phyloP scores from a whole-genome alignment of 1,140 invertebrate genomes.

The Drosophila auraria region DNA sequence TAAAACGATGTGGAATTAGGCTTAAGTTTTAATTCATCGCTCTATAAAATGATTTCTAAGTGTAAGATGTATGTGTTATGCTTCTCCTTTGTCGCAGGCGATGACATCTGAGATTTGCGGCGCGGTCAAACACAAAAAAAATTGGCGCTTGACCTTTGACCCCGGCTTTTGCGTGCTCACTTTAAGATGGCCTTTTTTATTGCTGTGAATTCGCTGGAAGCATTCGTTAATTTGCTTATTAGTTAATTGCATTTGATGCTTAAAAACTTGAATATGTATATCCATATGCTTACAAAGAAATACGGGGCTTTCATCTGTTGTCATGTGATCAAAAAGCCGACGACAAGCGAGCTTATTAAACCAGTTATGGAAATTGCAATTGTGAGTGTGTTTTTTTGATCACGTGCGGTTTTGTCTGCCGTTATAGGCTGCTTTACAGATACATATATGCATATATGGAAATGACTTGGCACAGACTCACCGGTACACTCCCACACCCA shows the following conservation, averaged over 20 bases:
- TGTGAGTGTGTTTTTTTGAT: conserved; percentile 50
- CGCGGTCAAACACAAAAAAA: conserved; percentile 30
- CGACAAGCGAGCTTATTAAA: conserved; percentile 52
- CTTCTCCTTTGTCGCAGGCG: conserved; percentile 12
- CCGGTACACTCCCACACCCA: conserved; percentile 7
- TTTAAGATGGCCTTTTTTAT: conserved; percentile 43
- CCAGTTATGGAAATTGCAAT: conserved; percentile 63
- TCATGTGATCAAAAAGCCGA: conserved; percentile 62
- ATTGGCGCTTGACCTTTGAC: conserved; percentile 67
- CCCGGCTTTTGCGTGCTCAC: conserved; percentile 52
- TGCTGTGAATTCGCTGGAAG: conserved; percentile 42
- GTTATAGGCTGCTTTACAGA: conserved; percentile 14
- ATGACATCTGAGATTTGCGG: conserved; percentile 43
- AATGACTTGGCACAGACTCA: conserved; percentile 32
- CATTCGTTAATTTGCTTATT: conserved; percentile 63
- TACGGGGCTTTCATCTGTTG: conserved; percentile 21
- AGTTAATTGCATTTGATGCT: conserved; percentile 63
- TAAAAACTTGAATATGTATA: conserved; percentile 6
- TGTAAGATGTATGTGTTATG: neutral
- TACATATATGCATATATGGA: conserved; percentile 25
- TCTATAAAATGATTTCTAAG: neutral
- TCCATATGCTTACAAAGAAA: neutral
- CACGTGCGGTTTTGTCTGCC: conserved; percentile 64
- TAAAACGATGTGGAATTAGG: neutral
- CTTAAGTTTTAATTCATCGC: no score